These are phyloP conservation scores for Apoda limacodes DNA, from an alignment of 2,888 invertebrate species.

Conservation along the genomic window DNA sequence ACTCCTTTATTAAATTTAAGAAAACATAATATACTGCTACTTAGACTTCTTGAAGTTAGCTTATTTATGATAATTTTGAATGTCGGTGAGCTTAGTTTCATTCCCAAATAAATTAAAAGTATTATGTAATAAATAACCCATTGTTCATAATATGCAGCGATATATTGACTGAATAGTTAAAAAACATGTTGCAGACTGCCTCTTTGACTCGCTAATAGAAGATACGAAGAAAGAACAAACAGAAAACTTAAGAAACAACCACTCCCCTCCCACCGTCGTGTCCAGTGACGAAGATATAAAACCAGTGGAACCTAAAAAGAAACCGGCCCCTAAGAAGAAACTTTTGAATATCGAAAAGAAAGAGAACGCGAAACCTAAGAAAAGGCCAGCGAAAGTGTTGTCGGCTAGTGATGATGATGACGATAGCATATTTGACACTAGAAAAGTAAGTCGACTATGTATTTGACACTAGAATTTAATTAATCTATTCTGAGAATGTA, in stretches of 20 bases:
- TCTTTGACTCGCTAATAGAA: constrained; percentile 63
- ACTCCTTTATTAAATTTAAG: no score
- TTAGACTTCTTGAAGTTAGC: no score
- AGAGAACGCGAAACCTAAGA: constrained; percentile 48
- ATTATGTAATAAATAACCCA: no score
- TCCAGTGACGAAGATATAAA: constrained; percentile 39
- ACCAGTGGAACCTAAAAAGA: constrained; percentile 38
- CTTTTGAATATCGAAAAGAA: constrained; percentile 31
- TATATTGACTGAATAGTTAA: no score
- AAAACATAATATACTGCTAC: no score
- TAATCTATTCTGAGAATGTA: no score
- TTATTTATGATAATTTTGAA: no score
- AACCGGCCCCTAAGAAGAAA: constrained; percentile 42
- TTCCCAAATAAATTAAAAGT: no score
- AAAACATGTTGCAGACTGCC: constrained; percentile 39
- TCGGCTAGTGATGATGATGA: constrained; percentile 52
- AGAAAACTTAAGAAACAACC: constrained; percentile 18
- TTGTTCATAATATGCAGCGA: no score
- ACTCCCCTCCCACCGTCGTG: constrained; percentile 21
- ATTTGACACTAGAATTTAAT: no score
- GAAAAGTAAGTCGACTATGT: constrained; percentile 52
- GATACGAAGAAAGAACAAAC: constrained; percentile 49
- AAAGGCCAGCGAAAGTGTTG: constrained; percentile 40
- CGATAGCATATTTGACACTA: constrained; percentile 60
- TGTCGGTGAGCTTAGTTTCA: no score